Percentiles rank a stretch among this genome's conserved stretches.
Evolutionary conservation across 2,113 vertebrate genomes (phyloP).

Genomic region (Polyodon spathula): DNA sequence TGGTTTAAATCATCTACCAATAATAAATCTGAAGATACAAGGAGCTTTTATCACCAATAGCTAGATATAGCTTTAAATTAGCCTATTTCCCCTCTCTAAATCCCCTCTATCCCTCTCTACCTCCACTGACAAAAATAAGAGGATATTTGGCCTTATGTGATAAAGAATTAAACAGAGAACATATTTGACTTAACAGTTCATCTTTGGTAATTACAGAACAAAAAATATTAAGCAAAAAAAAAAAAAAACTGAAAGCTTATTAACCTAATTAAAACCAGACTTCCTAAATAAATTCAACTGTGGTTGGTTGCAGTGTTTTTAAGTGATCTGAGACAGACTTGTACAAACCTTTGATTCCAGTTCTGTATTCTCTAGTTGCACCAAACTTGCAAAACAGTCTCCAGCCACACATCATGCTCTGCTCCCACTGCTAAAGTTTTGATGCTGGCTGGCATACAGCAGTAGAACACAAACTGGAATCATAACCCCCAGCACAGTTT

Average conservation of each 20-base stretch:
- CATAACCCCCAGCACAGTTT: conserved; percentile 29
- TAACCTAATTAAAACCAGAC: conserved; percentile 56
- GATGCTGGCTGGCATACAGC: conserved; percentile 39
- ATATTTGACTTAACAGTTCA: conserved; percentile 81
- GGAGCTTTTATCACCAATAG: conserved; percentile 28
- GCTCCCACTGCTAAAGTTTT: conserved; percentile 25
- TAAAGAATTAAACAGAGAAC: conserved; percentile 95
- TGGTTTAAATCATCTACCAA: conserved; percentile 68
- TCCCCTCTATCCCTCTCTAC: too few species aligned
- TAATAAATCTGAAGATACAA: conserved; percentile 27
- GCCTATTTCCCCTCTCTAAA: conserved; percentile 54
- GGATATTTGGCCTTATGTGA: conserved; percentile 94
- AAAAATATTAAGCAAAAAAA: conserved; percentile 63
- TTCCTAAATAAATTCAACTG: conserved; percentile 74
- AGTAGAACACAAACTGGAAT: conserved; percentile 26
- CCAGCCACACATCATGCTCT: too few species aligned
- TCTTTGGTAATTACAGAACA: conserved; percentile 96
- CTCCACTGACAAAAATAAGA: conserved; percentile 74
- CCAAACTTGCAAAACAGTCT: conserved; percentile 33
- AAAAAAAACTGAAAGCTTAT: conserved; percentile 64
- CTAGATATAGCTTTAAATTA: conserved; percentile 55
- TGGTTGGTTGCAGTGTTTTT: conserved; percentile 59
- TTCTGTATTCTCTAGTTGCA: conserved; percentile 29
- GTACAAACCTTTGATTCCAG: conserved; percentile 32
- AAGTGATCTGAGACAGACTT: conserved; percentile 43